phyloP scores from a whole-genome alignment of 2,113 vertebrate species.

The Xyrauchen texanus region DNA sequence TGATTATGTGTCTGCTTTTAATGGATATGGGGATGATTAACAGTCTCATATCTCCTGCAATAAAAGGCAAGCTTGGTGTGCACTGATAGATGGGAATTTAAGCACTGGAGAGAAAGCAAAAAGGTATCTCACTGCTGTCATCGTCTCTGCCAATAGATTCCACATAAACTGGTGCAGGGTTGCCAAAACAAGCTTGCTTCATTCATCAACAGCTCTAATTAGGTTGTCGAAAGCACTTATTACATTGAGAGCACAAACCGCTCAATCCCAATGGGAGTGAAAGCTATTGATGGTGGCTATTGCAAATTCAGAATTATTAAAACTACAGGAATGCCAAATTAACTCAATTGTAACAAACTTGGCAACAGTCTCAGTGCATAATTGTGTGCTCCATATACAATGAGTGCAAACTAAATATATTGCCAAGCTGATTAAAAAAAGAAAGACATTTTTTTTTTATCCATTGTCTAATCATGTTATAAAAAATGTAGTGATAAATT shows the following conservation, averaged over 20 bases:
- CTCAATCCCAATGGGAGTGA: slow-evolving; percentile 36
- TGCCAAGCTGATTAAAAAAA: neutral
- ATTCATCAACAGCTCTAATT: slow-evolving; percentile 42
- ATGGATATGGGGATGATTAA: slow-evolving; percentile 61
- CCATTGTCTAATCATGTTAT: neutral
- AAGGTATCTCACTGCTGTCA: slow-evolving; percentile 26
- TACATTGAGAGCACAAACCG: slow-evolving; percentile 29
- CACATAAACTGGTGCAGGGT: slow-evolving; percentile 22
- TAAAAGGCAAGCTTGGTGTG: slow-evolving; percentile 36
- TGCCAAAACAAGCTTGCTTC: slow-evolving; percentile 19
- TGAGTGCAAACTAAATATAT: neutral
- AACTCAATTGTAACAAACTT: slow-evolving; percentile 2
- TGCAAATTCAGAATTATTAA: slow-evolving; percentile 27
- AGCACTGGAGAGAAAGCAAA: slow-evolving; percentile 35
- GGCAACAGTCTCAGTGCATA: neutral
- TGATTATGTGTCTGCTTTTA: slow-evolving; percentile 54
- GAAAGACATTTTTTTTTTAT: no score
- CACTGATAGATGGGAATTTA: slow-evolving; percentile 46
- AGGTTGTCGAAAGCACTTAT: slow-evolving; percentile 40
- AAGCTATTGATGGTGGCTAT: slow-evolving; percentile 17
- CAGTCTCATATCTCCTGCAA: slow-evolving; percentile 42
- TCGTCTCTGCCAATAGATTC: slow-evolving; percentile 35
- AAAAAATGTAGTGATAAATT: neutral
- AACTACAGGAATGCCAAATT: slow-evolving; percentile 15
- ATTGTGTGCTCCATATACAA: neutral